Evolutionary conservation across 2,888 invertebrate genomes (phyloP).

Genomic region (Altica lythri): DNA sequence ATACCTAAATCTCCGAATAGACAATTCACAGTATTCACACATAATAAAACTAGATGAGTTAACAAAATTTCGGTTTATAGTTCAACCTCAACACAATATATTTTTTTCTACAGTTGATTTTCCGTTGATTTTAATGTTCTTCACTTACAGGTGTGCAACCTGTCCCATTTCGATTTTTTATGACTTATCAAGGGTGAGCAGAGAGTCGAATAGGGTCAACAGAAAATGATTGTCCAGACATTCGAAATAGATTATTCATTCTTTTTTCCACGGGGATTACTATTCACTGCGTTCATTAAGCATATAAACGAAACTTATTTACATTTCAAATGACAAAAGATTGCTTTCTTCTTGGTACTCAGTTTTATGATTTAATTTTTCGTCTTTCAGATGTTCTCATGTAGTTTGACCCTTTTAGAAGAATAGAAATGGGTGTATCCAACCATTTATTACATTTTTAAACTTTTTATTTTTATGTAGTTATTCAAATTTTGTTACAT

Average conservation of each 20-base stretch:
- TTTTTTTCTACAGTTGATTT: slow-evolving; percentile 46
- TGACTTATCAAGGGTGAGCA: slow-evolving; percentile 23
- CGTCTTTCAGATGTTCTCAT: slow-evolving; percentile 17
- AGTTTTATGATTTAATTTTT: slow-evolving; percentile 29
- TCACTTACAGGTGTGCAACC: slow-evolving; percentile 53
- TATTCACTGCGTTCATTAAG: slow-evolving; percentile 38
- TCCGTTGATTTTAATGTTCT: slow-evolving; percentile 52
- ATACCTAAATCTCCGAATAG: too few species aligned
- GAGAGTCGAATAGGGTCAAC: slow-evolving; percentile 30
- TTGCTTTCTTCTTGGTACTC: slow-evolving; percentile 26
- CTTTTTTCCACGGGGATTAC: slow-evolving; percentile 44
- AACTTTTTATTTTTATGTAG: too few species aligned
- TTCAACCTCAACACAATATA: slow-evolving; percentile 43
- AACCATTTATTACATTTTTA: slow-evolving; percentile 8
- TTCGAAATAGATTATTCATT: slow-evolving; percentile 36
- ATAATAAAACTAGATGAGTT: too few species aligned
- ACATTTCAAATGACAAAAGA: slow-evolving; percentile 38
- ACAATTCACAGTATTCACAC: too few species aligned
- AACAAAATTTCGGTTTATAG: slow-evolving; percentile 47
- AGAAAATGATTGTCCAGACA: slow-evolving; percentile 26
- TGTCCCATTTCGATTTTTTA: slow-evolving; percentile 46
- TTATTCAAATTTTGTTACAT: too few species aligned
- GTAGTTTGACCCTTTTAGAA: slow-evolving; percentile 13
- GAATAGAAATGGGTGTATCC: slow-evolving; percentile 6
- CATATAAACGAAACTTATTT: slow-evolving; percentile 38